Base-by-base conservation (phyloP, 2,797 vertebrate species). In the Chrosomus eos region DNA sequence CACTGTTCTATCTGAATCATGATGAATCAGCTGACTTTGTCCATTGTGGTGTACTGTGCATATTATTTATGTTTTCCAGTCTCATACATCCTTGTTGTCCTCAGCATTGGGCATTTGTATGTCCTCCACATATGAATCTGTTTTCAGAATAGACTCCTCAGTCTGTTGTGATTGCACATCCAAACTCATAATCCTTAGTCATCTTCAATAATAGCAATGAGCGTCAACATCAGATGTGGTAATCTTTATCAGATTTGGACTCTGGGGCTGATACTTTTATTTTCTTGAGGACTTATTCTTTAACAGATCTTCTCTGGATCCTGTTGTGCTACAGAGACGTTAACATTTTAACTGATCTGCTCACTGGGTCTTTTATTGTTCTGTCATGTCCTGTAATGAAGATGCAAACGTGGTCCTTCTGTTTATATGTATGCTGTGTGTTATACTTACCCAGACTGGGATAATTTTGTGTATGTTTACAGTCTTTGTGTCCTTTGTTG, bases 31-130 rank as follows among this genome's bases (percentile, higher is more conserved):
- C 58, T 76, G 80, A 78, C 79, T 81, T 84, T 85, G 87, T 85
- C 80, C 73, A 68, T 84, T 90, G 84, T 91, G 84, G 89, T 92
- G 88, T 89, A 88, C 87, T 92, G 88, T 89, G 88, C 87, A 84
- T 88, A 91, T 93, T 95, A 93, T 94, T 93, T 94, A 92, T 81
- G 64, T 75, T 64, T 51, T 80, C 67, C 73, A 70, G 36, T 55
- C 40, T 40, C 18, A 5, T 62, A 67, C 78, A 14, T 48, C 45
- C 45, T 38, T 9, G 26, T 85, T 86, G 75, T 60, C 48, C 31
- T 23, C 7, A 23, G 36, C 60, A 72, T 38, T 78, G 55, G 26
- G 64, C 55, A 62, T n/a, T 70, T 45, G 60, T 51, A 68, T 66
- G 40, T 75, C 64, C 62, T 71, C 21, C 45, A 77, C 64, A 74